Percentiles rank a stretch among this genome's conserved stretches.
Conservation (phyloP, 2,113 vertebrate genomes). For the Gopherus evgoodei region DNA sequence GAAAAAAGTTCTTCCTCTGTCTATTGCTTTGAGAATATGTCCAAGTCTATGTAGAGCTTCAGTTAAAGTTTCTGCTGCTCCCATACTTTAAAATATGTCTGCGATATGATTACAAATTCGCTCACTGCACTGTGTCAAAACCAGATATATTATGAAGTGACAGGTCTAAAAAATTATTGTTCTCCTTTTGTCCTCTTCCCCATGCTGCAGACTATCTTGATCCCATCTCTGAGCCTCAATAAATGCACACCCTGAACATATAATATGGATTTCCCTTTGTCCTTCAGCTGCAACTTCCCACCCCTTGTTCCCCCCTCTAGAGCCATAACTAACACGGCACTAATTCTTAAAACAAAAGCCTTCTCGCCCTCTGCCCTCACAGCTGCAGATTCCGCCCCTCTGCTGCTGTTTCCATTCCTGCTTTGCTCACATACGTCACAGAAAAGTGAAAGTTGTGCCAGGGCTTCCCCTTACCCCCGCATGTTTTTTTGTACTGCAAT, state of each 20-base stretch:
- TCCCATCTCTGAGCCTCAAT: neutral
- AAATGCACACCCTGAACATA: neutral
- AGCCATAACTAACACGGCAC: neutral
- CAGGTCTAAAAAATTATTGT: neutral
- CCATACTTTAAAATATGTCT: neutral
- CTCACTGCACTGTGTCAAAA: neutral
- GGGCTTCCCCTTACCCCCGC: neutral
- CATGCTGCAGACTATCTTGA: neutral
- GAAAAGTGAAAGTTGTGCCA: neutral
- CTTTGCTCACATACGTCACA: neutral
- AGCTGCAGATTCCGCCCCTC: neutral
- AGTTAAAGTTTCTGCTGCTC: neutral
- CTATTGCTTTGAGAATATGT: neutral
- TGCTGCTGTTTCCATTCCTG: neutral
- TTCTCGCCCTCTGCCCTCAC: neutral
- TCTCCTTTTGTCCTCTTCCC: neutral
- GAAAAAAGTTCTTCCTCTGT: slow-evolving; percentile 16
- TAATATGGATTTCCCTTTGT: fast-evolving
- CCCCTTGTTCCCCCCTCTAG: neutral
- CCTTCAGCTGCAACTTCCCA: fast-evolving
- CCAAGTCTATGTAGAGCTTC: neutral
- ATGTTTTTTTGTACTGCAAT: neutral
- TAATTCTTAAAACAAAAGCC: neutral
- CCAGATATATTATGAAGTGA: neutral
- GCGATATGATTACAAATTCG: neutral